Conservation (phyloP, 2,888 invertebrate species). For the Agrotis puta region DNA sequence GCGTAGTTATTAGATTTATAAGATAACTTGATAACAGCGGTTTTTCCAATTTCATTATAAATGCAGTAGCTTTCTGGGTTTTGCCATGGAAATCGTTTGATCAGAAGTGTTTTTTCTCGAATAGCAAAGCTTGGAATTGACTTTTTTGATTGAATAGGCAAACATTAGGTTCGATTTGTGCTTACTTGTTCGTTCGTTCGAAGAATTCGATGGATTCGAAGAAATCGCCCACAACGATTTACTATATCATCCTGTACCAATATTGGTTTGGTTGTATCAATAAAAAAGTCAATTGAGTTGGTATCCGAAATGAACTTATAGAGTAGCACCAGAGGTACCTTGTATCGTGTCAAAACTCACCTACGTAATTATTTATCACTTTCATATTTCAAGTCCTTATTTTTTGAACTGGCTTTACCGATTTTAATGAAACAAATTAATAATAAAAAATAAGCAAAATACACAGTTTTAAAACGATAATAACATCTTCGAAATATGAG, state of each 20-base stretch:
- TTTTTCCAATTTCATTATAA: constrained; percentile 36
- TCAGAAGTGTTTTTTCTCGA: constrained; percentile 5
- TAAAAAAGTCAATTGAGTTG: background rate
- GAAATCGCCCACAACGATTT: background rate
- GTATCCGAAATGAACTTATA: background rate
- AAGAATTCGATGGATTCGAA: background rate
- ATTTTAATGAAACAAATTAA: no score
- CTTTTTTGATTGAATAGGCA: background rate
- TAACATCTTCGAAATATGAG: no score
- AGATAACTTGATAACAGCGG: constrained; percentile 16
- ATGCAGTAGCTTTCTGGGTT: constrained; percentile 12
- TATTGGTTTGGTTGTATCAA: background rate
- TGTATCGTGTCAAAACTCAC: background rate
- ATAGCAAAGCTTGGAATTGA: background rate
- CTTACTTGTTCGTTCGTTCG: background rate
- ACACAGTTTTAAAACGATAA: no score
- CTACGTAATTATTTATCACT: no score
- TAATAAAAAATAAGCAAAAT: no score
- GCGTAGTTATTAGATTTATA: constrained; percentile 10
- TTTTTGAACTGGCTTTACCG: no score
- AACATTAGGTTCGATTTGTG: background rate
- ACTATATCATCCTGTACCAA: no score
- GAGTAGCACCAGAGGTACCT: background rate
- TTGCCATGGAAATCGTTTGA: constrained; percentile 17
- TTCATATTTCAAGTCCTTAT: no score